Evolutionary conservation across 2,113 vertebrate genomes (phyloP).

Genomic region (Sus scrofa): T2T-Sscrofa CM000826.6:95042501-95043000

Average conservation of each 20-base stretch:
- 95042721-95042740: neutral
- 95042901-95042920: neutral
- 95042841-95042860: neutral
- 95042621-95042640: neutral
- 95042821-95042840: neutral
- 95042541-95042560: neutral
- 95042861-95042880: neutral
- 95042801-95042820: neutral
- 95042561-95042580: neutral
- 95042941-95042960: neutral
- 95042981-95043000: neutral
- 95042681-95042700: neutral
- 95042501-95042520: neutral
- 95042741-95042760: neutral
- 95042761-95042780: neutral
- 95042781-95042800: too few relatives aligned
- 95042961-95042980: too few relatives aligned
- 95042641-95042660: neutral
- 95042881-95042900: neutral
- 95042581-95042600: neutral
- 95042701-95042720: neutral
- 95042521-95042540: neutral
- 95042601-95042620: neutral
- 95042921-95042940: neutral
- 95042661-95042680: neutral